phyloP scores from a whole-genome alignment of 2,113 vertebrate genomes.

The Saccopteryx bilineata region DNA sequence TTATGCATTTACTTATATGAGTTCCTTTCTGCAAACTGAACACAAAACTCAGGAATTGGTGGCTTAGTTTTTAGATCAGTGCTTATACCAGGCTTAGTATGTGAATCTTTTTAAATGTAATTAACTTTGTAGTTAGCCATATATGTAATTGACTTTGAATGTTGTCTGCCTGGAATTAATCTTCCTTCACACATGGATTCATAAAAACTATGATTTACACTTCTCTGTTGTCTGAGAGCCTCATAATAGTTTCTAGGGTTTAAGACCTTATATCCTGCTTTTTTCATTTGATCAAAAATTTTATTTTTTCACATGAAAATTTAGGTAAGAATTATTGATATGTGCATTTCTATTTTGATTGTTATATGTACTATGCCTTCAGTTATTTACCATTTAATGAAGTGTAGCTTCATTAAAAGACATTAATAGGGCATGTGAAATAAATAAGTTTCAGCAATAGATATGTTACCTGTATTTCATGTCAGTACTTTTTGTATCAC shows the following conservation, averaged over 20 bases:
- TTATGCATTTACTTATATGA: slow-evolving; percentile 71
- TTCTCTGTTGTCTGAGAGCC: slow-evolving; percentile 74
- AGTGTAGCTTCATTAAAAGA: slow-evolving; percentile 65
- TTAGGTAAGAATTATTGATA: slow-evolving; percentile 77
- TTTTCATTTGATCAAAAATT: slow-evolving; percentile 71
- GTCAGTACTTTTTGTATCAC: slow-evolving; percentile 48
- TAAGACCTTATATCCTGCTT: slow-evolving; percentile 74
- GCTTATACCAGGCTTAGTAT: slow-evolving; percentile 58
- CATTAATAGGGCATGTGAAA: slow-evolving; percentile 67
- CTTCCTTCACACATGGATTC: slow-evolving; percentile 73
- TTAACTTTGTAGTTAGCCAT: slow-evolving; percentile 68
- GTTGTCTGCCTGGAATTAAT: slow-evolving; percentile 60
- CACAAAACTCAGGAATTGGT: slow-evolving; percentile 80
- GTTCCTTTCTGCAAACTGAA: slow-evolving; percentile 74
- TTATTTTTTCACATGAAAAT: slow-evolving; percentile 80
- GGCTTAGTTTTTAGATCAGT: slow-evolving; percentile 81
- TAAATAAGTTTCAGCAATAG: slow-evolving; percentile 70
- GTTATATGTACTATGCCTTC: slow-evolving; percentile 83
- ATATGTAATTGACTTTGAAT: slow-evolving; percentile 78
- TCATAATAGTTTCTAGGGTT: slow-evolving; percentile 71
- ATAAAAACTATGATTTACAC: slow-evolving; percentile 74
- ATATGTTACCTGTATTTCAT: slow-evolving; percentile 75
- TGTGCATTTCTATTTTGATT: slow-evolving; percentile 72
- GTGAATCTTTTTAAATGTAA: slow-evolving; percentile 65
- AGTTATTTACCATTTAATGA: slow-evolving; percentile 78